Percentiles rank a stretch among this genome's conserved stretches.
These are phyloP conservation scores for Malachius bipustulatus DNA, from an alignment of 2,888 invertebrate genomes.

Conservation along the genomic window DNA sequence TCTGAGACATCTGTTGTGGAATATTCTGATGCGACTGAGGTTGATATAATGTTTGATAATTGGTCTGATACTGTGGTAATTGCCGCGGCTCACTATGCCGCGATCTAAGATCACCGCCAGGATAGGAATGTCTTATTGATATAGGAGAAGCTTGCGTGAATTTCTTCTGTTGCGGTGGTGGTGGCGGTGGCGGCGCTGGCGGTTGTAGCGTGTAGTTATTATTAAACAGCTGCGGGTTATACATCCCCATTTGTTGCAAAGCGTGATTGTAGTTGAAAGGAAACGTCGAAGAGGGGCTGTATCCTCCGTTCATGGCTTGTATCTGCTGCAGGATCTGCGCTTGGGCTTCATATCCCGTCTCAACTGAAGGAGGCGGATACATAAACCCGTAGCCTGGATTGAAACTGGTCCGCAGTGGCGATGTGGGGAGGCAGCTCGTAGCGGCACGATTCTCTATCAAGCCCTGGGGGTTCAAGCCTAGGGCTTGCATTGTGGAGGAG, in stretches of 20 bases:
- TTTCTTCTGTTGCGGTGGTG: constrained; percentile 34
- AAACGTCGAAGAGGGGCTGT: constrained; percentile 26
- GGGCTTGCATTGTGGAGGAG: constrained; percentile 27
- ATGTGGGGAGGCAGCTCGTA: constrained; percentile 30
- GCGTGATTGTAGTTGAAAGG: constrained; percentile 25
- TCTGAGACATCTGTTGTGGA: constrained; percentile 32
- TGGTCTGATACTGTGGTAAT: constrained; percentile 16
- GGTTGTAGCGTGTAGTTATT: constrained; percentile 30
- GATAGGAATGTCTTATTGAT: constrained; percentile 31
- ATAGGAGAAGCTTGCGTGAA: constrained; percentile 27
- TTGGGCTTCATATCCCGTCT: constrained; percentile 34
- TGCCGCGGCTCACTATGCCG: constrained; percentile 29
- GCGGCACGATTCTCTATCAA: constrained; percentile 33
- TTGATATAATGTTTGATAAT: constrained; percentile 15
- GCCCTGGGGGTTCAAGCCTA: constrained; percentile 28
- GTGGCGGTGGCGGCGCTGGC: no score
- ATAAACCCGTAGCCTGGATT: constrained; percentile 28
- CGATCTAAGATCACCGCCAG: constrained; percentile 25
- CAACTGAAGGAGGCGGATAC: constrained; percentile 24
- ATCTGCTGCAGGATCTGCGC: constrained; percentile 41
- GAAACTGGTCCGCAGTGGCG: constrained; percentile 30
- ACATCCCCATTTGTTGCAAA: constrained; percentile 23
- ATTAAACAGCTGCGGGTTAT: constrained; percentile 26
- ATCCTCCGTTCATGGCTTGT: constrained; percentile 40
- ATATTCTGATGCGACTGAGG: constrained; percentile 16